Base-by-base conservation (phyloP, 2,888 invertebrate genomes). In the Cantharis nigra region DNA sequence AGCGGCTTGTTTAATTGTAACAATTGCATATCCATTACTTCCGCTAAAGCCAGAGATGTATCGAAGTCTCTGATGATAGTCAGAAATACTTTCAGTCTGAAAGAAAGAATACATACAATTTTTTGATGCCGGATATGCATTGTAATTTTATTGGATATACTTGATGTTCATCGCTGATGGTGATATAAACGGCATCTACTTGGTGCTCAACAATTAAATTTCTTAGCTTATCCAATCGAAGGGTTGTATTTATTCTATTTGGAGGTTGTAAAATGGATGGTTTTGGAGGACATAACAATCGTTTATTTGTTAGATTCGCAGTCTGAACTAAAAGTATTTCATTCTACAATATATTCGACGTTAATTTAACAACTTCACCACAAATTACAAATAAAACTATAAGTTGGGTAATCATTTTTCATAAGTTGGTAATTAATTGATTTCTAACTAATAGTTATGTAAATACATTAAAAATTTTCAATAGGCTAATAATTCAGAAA, bases 41-140 rank as follows among this genome's bases (percentile, higher is more conserved):
- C 97, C 97, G 62, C 92, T 92, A 89, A 96, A 97, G 0, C 96
- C 96, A 26, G 95, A 94, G 72, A 97, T 91, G 88, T 92, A 97
- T 83, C 93, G 91, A 75, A 95, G 88, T 13, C 97, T 91, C 85
- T 93, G 92, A 85, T 97, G 96, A 72, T 92, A 92, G 0, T 91
- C 90, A 0, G 94, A 92, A 2, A 96, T 94, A 80, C 94, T 94
- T 85, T 95, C 94, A 81, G 95, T 96, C 93, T 96, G 84, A 63
- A 86, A 85, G 80, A 33, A 75, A 14, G 26, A 10, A 26, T 16
- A 7, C 28, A 10, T 20, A 26, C 18, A 18, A n/a, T 63, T 63
- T 63, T 0, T 16, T 16, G 16, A 16, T 16, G 1, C 16, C 16
- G 16, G 16, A 16, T 16, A 16, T n/a, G 23, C 23, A 23, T 23